Conservation (phyloP, 2,888 invertebrate species). For the Philhelius pedissequus region DNA sequence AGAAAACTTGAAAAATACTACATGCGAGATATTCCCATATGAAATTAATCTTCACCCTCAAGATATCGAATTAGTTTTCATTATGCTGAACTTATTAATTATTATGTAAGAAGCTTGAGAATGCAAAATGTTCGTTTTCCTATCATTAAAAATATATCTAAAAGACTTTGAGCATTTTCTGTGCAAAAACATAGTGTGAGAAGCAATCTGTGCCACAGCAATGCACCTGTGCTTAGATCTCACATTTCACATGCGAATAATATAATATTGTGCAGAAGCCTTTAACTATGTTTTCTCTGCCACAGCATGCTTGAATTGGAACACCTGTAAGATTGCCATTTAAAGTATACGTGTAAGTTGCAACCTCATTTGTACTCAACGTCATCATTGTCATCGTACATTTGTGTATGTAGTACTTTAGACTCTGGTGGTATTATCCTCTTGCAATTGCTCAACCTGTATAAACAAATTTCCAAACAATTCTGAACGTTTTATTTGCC, state of each 20-base stretch:
- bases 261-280: conserved; percentile 31
- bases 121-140: not conserved
- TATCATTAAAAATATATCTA: not conserved
- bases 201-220: not conserved
- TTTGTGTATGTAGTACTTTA: conserved; percentile 2
- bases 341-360: conserved; percentile 51
- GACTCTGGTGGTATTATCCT: conserved; percentile 40
- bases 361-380: conserved; percentile 30
- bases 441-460: conserved; percentile 47
- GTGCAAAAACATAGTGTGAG: not conserved
- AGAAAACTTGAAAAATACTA: not conserved
- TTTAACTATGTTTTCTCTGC: conserved; percentile 6
- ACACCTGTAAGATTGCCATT: conserved; percentile 60
- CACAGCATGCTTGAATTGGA: not conserved
- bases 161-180: not conserved
- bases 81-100: not conserved
- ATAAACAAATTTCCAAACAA: conserved; percentile 65
- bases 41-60: not conserved
- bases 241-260: conserved; percentile 47
- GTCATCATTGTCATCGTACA: not conserved
- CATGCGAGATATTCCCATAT: too few relatives aligned
- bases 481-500: conserved; percentile 62
- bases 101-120: not conserved
- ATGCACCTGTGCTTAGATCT: conserved; percentile 27
- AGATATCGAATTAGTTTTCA: not conserved